Conservation (phyloP, 2,113 vertebrate genomes). For the Aythya baeri region DNA sequence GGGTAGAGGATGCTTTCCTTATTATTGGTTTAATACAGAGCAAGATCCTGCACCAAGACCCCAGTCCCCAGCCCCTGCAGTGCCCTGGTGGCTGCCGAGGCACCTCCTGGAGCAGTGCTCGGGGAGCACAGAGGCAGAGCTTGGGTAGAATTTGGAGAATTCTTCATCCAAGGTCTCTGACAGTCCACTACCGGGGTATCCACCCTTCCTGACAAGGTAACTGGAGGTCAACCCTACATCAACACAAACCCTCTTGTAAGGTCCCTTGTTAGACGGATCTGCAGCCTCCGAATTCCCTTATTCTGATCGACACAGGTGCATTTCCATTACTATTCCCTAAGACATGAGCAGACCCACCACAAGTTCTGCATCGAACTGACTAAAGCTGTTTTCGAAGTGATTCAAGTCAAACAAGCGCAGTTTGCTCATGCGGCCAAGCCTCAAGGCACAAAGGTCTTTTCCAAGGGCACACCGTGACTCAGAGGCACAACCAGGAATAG, state of each 20-base stretch:
- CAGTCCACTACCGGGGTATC: neutral
- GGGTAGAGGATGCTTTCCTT: neutral
- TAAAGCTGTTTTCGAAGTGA: neutral
- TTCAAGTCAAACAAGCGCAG: neutral
- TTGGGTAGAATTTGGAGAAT: rapidly evolving
- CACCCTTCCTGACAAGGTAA: neutral
- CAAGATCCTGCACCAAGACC: neutral
- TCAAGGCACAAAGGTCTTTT: constrained; percentile 45
- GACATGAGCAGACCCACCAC: neutral
- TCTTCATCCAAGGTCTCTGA: neutral
- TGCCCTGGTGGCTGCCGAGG: neutral
- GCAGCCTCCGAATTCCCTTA: neutral
- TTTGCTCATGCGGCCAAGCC: neutral
- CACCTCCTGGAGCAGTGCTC: neutral
- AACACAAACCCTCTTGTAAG: neutral
- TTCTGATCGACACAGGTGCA: neutral
- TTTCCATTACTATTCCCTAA: rapidly evolving
- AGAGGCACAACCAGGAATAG: neutral
- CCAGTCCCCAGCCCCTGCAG: neutral
- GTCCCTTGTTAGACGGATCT: neutral
- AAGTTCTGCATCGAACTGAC: neutral
- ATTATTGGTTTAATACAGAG: neutral
- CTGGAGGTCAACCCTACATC: rapidly evolving
- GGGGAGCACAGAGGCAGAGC: neutral
- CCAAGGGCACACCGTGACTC: constrained; percentile 44